Conservation (phyloP, 2,888 invertebrate species). For the Cheilosia grossa region DNA sequence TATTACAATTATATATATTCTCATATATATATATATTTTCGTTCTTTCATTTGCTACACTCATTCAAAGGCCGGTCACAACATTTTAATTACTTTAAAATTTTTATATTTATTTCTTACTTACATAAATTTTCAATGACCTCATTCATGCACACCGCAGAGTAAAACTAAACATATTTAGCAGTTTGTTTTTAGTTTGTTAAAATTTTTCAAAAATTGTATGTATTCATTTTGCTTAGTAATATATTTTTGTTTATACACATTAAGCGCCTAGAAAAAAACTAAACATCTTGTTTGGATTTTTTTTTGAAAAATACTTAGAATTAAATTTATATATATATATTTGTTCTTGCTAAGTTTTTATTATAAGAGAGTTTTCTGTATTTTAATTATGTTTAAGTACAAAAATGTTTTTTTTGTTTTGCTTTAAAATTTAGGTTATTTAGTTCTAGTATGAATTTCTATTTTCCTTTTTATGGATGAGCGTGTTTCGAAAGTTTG, state of each 20-base stretch:
- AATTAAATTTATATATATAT: conserved; percentile 17
- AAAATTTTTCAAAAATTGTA: conserved; percentile 51
- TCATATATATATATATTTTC: conserved; percentile 38
- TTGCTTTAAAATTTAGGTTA: conserved; percentile 29
- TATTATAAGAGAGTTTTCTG: conserved; percentile 31
- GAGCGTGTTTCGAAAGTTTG: conserved; percentile 29
- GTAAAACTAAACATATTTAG: conserved; percentile 55
- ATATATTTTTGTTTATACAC: conserved; percentile 62
- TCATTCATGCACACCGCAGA: conserved; percentile 64
- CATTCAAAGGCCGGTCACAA: conserved; percentile 73
- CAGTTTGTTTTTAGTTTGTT: conserved; percentile 23
- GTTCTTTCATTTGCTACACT: conserved; percentile 67
- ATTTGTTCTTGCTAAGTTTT: conserved; percentile 34
- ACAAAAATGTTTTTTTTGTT: conserved; percentile 53
- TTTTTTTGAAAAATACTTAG: conserved; percentile 56
- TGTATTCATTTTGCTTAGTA: conserved; percentile 21
- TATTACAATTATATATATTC: conserved; percentile 79
- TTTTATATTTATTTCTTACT: conserved; percentile 37
- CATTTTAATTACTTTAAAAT: conserved; percentile 37
- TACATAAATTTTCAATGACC: conserved; percentile 39
- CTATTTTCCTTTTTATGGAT: conserved; percentile 12
- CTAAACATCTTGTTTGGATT: conserved; percentile 26
- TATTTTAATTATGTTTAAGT: conserved; percentile 58
- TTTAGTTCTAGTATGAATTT: conserved; percentile 58
- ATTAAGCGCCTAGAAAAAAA: conserved; percentile 70